Percentiles rank a stretch among this genome's conserved stretches.
These are phyloP conservation scores for Bubo scandiacus DNA, from an alignment of 2,113 vertebrate species.

Conservation along the genomic window DNA sequence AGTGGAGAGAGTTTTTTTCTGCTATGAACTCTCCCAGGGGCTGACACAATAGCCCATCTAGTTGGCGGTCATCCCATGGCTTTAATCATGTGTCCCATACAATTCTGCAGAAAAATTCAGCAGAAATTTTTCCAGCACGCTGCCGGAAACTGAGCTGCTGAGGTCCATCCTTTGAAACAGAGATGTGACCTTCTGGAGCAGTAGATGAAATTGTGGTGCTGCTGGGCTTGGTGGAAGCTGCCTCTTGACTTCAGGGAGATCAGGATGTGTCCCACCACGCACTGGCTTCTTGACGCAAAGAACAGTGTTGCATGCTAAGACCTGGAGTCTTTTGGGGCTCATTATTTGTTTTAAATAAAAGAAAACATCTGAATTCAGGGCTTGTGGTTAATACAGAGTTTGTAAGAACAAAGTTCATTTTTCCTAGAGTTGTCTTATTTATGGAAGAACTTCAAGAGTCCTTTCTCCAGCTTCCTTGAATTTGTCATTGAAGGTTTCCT, in stretches of 20 bases:
- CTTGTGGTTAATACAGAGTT: background rate
- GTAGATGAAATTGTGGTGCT: background rate
- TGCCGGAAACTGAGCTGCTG: background rate
- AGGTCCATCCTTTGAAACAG: background rate
- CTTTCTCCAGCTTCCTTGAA: background rate
- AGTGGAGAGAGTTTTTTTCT: background rate
- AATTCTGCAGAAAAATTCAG: background rate
- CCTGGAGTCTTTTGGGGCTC: background rate
- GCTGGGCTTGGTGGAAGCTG: background rate
- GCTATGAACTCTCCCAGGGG: conserved; percentile 26
- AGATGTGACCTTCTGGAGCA: background rate
- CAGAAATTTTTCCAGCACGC: background rate
- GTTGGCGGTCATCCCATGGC: background rate
- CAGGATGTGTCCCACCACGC: background rate
- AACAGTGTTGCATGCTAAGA: background rate
- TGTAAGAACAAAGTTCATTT: background rate
- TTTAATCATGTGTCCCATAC: conserved; percentile 17
- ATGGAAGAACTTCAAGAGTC: background rate
- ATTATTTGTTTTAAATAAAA: background rate
- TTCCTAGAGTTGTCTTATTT: background rate
- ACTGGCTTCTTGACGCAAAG: background rate
- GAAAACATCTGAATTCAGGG: background rate
- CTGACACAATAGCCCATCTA: conserved; percentile 3
- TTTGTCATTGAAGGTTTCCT: background rate
- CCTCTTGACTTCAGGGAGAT: background rate